phyloP scores from a whole-genome alignment of 1,140 invertebrate species.

The Drosophila fuyamai region DNA sequence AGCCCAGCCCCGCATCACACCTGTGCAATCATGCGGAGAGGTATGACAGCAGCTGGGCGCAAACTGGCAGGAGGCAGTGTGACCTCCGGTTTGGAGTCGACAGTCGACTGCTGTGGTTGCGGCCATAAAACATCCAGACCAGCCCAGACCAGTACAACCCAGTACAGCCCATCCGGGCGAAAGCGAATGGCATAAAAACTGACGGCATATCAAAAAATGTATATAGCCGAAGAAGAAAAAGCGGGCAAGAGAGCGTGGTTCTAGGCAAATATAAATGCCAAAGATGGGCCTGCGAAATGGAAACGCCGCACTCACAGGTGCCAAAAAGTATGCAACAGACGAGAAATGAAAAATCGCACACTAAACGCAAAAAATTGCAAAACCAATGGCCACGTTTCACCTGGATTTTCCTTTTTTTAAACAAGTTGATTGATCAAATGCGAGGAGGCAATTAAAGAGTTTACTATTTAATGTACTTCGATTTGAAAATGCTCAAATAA shows the following conservation, averaged over 20 bases:
- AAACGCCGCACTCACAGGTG: constrained; percentile 54
- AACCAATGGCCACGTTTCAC: constrained; percentile 39
- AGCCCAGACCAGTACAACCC: background rate
- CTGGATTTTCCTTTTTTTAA: constrained; percentile 13
- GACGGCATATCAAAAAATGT: constrained; percentile 80
- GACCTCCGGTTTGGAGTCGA: constrained; percentile 43
- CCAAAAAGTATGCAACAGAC: constrained; percentile 74
- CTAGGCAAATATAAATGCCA: constrained; percentile 56
- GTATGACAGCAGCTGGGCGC: constrained; percentile 63
- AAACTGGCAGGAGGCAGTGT: constrained; percentile 29
- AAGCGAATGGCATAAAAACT: constrained; percentile 73
- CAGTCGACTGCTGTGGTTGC: constrained; percentile 70
- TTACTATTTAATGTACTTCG: constrained; percentile 14
- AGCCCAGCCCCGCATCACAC: constrained; percentile 30
- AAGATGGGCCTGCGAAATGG: constrained; percentile 27
- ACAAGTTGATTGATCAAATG: constrained; percentile 20
- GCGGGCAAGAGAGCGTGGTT: background rate
- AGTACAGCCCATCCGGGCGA: constrained; percentile 11
- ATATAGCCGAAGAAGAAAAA: constrained; percentile 39
- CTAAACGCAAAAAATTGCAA: constrained; percentile 70
- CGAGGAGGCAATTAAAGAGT: constrained; percentile 1
- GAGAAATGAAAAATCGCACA: constrained; percentile 72
- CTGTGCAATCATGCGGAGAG: constrained; percentile 76
- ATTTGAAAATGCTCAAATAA: background rate
- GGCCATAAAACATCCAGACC: constrained; percentile 68